A percentile compares a stretch with the other conserved stretches of the same genome.
Evolutionary conservation across 2,888 invertebrate species (phyloP).

Genomic region (Agelastica alni): DNA sequence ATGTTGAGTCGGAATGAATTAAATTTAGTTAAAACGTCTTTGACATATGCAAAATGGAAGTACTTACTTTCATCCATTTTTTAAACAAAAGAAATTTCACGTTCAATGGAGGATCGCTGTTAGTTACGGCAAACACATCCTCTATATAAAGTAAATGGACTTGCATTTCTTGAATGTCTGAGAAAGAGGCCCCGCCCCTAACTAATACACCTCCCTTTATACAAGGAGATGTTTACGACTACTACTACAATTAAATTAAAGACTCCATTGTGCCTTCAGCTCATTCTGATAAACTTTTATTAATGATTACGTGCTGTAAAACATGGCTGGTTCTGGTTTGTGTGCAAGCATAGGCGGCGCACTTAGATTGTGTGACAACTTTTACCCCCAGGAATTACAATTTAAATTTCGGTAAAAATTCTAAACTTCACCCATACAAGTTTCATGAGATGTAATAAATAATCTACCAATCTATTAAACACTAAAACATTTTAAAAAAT

Average conservation of each 20-base stretch:
- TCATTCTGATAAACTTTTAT: conserved; percentile 43
- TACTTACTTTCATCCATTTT: too few relatives aligned
- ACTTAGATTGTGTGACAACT: too few relatives aligned
- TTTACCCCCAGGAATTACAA: too few relatives aligned
- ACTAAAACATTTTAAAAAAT: too few relatives aligned
- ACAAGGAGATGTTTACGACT: conserved; percentile 27
- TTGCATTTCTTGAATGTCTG: conserved; percentile 7
- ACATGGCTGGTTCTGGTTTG: conserved; percentile 39
- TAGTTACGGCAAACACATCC: conserved; percentile 6
- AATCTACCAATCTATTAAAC: too few relatives aligned
- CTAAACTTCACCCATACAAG: too few relatives aligned
- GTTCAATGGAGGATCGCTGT: conserved; percentile 4
- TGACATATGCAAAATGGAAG: too few relatives aligned
- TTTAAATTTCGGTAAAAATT: too few relatives aligned
- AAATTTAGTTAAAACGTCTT: too few relatives aligned
- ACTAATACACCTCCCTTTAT: conserved; percentile 13
- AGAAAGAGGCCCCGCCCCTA: conserved; percentile 14
- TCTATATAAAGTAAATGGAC: conserved; percentile 13
- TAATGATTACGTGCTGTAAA: conserved; percentile 45
- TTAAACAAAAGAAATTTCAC: too few relatives aligned
- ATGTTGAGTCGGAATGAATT: too few relatives aligned
- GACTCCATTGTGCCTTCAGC: conserved; percentile 38
- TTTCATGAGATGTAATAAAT: too few relatives aligned
- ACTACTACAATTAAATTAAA: conserved; percentile 27
- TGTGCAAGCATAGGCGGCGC: conserved; percentile 1